These are phyloP conservation scores for Rhizomys pruinosus DNA, from an alignment of 2,113 vertebrate genomes.

Conservation along the genomic window DNA sequence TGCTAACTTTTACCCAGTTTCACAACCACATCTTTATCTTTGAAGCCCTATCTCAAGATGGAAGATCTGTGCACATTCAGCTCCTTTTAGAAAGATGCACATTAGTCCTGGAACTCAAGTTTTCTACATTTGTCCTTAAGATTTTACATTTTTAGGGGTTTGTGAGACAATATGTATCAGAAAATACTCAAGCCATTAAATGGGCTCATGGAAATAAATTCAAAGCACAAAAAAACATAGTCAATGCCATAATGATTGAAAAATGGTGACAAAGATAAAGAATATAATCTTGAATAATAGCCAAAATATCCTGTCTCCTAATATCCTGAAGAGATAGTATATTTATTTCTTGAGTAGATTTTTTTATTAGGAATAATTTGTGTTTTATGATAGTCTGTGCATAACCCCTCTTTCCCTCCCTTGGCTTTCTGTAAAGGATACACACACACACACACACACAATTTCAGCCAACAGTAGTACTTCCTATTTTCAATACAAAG, in stretches of 20 bases:
- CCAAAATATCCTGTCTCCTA: not conserved
- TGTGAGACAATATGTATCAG: not conserved
- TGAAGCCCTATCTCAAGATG: not conserved
- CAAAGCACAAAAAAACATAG: not conserved
- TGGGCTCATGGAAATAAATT: conserved; percentile 9
- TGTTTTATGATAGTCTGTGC: not conserved
- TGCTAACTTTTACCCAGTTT: not conserved
- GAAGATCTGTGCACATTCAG: not conserved
- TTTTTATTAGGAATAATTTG: not conserved
- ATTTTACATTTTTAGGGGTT: conserved; percentile 21
- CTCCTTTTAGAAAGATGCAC: conserved; percentile 1
- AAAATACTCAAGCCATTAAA: not conserved
- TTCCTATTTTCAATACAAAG: not conserved
- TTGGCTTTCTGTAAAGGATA: not conserved
- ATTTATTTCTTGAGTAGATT: not conserved
- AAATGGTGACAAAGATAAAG: not conserved
- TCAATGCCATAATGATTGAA: not conserved
- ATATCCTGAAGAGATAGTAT: not conserved
- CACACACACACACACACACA: too few relatives aligned
- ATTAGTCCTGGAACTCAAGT: not conserved
- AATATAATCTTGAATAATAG: not conserved
- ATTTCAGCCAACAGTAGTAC: not conserved
- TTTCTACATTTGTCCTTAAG: conserved; percentile 7
- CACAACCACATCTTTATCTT: not conserved
- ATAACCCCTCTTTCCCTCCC: not conserved